Conservation (phyloP, 2,797 vertebrate genomes). For the Rhinoraja longicauda region DNA sequence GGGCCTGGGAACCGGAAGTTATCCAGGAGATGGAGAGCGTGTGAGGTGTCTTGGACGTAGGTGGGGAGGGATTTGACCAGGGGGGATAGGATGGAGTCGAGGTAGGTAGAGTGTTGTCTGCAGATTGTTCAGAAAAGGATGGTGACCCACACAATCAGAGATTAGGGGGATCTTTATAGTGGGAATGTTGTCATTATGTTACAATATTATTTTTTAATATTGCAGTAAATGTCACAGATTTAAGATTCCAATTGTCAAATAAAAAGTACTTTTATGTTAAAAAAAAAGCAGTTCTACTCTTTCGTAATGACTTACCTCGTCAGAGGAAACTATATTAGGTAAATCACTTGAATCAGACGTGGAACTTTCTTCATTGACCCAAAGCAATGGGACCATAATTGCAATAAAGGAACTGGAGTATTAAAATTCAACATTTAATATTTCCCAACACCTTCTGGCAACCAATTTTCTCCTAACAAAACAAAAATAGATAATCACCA, state of each 20-base stretch:
- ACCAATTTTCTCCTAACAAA: background rate
- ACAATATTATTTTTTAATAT: background rate
- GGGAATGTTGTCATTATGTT: background rate
- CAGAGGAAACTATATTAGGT: conserved; percentile 34
- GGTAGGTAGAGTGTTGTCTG: too few relatives aligned
- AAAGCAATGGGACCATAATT: background rate
- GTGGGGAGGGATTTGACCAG: too few relatives aligned
- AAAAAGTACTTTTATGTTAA: background rate
- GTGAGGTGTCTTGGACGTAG: too few relatives aligned
- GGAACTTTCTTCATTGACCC: conserved; percentile 25
- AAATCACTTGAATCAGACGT: conserved; percentile 28
- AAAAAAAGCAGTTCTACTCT: background rate
- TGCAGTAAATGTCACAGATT: background rate
- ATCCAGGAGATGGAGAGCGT: too few relatives aligned
- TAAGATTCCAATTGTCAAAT: background rate
- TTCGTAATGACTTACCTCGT: background rate
- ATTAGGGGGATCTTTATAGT: background rate
- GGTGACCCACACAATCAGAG: too few relatives aligned
- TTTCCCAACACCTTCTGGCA: background rate
- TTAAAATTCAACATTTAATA: background rate
- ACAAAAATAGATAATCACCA: background rate
- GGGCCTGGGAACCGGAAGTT: too few relatives aligned
- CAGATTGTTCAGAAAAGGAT: background rate
- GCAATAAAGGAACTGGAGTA: background rate
- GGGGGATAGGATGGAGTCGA: too few relatives aligned